Evolutionary conservation across 2,113 vertebrate genomes (phyloP).

Genomic region (Rhegmatorhina hoffmannsi): DNA sequence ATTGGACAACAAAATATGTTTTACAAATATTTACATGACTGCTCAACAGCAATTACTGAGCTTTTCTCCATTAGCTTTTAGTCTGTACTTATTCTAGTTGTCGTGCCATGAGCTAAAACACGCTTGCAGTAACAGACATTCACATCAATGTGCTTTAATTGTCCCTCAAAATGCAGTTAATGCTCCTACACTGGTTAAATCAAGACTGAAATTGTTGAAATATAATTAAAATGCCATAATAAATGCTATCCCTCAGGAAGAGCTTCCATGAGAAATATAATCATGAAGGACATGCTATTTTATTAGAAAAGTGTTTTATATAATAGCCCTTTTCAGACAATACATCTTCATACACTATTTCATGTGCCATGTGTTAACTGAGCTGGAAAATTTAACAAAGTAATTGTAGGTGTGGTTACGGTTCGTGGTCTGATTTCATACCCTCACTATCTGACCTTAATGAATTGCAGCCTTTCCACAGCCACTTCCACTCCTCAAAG

Average conservation of each 20-base stretch:
- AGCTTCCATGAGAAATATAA: neutral
- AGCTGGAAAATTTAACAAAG: constrained; percentile 48
- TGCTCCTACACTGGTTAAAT: neutral
- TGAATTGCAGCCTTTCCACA: neutral
- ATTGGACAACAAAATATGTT: constrained; percentile 15
- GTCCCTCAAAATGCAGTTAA: constrained; percentile 25
- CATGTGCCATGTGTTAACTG: neutral
- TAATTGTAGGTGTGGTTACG: constrained; percentile 29
- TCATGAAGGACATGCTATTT: neutral
- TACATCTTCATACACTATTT: constrained; percentile 14
- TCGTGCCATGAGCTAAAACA: neutral
- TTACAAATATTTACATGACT: constrained; percentile 61
- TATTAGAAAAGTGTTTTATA: neutral
- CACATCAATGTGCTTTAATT: constrained; percentile 16
- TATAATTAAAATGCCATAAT: constrained; percentile 40
- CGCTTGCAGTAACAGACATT: neutral
- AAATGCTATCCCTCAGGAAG: constrained; percentile 1
- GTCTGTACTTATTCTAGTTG: constrained; percentile 17
- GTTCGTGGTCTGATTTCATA: neutral
- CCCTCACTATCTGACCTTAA: constrained; percentile 11
- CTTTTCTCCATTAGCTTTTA: constrained; percentile 25
- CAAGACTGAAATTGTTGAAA: constrained; percentile 20
- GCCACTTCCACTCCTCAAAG: neutral
- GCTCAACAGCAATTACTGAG: constrained; percentile 45
- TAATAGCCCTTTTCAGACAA: constrained; percentile 7